These are phyloP conservation scores for Sphenopsis melanotis DNA, from an alignment of 2,797 vertebrate species.

Conservation along the genomic window DNA sequence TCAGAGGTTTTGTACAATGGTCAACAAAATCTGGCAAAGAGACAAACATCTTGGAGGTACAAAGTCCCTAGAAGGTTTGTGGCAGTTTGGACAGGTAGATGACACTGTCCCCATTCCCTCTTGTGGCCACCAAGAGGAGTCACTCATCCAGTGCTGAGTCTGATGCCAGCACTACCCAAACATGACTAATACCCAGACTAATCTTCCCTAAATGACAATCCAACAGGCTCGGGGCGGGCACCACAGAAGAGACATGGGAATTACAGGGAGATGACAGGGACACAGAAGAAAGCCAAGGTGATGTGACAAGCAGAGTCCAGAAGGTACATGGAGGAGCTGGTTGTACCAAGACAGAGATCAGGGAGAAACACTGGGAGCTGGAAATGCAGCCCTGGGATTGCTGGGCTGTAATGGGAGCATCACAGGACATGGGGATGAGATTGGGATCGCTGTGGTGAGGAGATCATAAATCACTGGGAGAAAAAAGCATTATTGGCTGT, in stretches of 20 bases:
- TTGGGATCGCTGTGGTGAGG: not conserved
- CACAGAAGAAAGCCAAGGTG: not conserved
- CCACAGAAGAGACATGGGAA: not conserved
- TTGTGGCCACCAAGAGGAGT: not conserved
- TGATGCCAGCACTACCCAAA: not conserved
- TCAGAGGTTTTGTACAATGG: not conserved
- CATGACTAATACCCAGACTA: not conserved
- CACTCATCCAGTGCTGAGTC: not conserved
- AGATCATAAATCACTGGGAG: not conserved
- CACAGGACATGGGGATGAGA: fast-evolving
- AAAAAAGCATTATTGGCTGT: not conserved
- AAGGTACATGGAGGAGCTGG: not conserved
- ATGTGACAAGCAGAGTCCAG: fast-evolving
- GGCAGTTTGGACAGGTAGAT: not conserved
- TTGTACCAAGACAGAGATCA: not conserved
- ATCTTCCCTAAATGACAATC: not conserved
- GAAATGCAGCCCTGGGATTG: not conserved
- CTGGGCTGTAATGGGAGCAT: not conserved
- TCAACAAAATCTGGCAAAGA: not conserved
- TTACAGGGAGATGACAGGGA: not conserved
- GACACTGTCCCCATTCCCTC: not conserved
- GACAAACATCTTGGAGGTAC: not conserved
- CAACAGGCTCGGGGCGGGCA: fast-evolving
- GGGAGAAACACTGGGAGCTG: not conserved
- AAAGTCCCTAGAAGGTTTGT: not conserved